Percentiles rank a stretch among this genome's conserved stretches.
Evolutionary conservation across 2,888 invertebrate species (phyloP).

Genomic region (Andrena fulva): DNA sequence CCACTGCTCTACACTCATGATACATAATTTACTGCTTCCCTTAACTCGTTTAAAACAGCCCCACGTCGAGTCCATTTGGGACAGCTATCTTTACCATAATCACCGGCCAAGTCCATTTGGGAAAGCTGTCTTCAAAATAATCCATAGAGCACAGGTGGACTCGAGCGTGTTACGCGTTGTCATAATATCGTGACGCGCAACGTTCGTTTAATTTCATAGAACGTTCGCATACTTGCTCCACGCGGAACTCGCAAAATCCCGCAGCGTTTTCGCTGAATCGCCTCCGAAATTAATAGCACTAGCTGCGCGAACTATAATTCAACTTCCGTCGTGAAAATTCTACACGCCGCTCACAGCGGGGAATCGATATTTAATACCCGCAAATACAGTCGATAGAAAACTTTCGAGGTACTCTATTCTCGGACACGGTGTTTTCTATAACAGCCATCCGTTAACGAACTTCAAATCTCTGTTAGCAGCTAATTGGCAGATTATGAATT

Average conservation of each 20-base stretch:
- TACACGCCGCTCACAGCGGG: accelerated
- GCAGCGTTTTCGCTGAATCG: background rate
- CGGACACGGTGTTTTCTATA: slow-evolving; percentile 1
- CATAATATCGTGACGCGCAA: slow-evolving; percentile 34
- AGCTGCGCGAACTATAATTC: background rate
- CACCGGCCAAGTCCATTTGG: slow-evolving; percentile 1
- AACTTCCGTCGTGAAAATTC: background rate
- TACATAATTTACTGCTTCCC: slow-evolving; percentile 16
- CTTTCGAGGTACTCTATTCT: slow-evolving; percentile 13
- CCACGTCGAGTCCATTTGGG: background rate
- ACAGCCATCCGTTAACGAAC: slow-evolving; percentile 13
- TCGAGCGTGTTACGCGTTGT: slow-evolving; percentile 46
- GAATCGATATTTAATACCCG: slow-evolving; percentile 5
- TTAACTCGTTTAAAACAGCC: slow-evolving; percentile 10
- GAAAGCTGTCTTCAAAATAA: slow-evolving; percentile 35
- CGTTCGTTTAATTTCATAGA: slow-evolving; percentile 38
- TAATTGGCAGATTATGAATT: slow-evolving; percentile 33
- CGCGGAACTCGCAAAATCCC: background rate
- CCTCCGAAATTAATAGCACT: background rate
- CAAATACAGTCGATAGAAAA: slow-evolving; percentile 13
- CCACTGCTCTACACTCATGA: too few relatives aligned
- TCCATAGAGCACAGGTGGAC: slow-evolving; percentile 32
- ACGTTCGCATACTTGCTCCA: slow-evolving; percentile 13
- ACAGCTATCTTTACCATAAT: background rate
- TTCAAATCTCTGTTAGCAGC: slow-evolving; percentile 21